A percentile compares a stretch with the other conserved stretches of the same genome.
Evolutionary conservation across 2,888 invertebrate species (phyloP).

Genomic region (Halocaridina rubra): DNA sequence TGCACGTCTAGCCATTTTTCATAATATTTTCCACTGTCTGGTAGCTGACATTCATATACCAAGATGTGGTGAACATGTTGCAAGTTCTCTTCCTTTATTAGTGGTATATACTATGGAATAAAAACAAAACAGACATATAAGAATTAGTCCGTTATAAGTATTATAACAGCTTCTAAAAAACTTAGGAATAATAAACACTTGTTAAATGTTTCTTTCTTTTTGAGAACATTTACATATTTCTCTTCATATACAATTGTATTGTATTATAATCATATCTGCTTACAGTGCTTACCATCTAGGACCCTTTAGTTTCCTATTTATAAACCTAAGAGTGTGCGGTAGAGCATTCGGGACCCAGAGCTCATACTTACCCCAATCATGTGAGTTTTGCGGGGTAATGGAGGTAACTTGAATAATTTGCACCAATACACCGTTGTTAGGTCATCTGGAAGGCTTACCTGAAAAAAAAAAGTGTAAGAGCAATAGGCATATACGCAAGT

Average conservation of each 20-base stretch:
- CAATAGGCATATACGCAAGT: neutral
- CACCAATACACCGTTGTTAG: conserved; percentile 78
- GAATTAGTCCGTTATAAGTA: too few species aligned
- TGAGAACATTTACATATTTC: too few species aligned
- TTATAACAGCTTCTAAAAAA: too few species aligned
- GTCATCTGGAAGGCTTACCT: conserved; percentile 75
- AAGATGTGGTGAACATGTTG: neutral
- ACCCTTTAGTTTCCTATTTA: too few species aligned
- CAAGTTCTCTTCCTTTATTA: neutral
- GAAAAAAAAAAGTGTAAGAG: conserved; percentile 47
- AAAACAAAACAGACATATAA: too few species aligned
- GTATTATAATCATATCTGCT: too few species aligned
- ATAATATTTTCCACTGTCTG: neutral
- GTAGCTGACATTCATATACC: neutral
- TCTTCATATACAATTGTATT: too few species aligned
- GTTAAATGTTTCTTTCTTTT: too few species aligned
- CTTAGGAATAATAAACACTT: too few species aligned
- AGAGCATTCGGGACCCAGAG: too few species aligned
- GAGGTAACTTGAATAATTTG: conserved; percentile 76
- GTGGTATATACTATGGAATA: neutral
- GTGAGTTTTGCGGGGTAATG: conserved; percentile 76
- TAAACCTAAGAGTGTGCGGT: too few species aligned
- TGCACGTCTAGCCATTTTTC: neutral
- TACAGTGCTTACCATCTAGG: neutral
- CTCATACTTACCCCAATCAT: conserved; percentile 74